These are phyloP conservation scores for Xanthia togata DNA, from an alignment of 2,888 invertebrate genomes.

Conservation along the genomic window DNA sequence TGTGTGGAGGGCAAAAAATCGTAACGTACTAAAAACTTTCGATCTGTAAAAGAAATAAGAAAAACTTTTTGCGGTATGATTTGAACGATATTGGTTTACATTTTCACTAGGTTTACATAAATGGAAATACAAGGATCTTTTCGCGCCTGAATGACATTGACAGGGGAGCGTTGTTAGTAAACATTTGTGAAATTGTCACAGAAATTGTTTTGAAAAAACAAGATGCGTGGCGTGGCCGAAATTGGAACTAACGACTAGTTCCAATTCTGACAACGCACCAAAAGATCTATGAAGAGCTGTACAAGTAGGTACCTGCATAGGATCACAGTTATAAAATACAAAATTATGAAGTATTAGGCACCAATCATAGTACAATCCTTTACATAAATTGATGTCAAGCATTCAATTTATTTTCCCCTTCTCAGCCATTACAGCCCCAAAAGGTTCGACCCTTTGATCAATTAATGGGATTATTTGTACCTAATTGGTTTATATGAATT, in stretches of 20 bases:
- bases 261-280: neutral
- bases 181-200: too few species aligned
- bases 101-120: neutral
- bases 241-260: too few species aligned
- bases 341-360: neutral
- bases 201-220: neutral
- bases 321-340: neutral
- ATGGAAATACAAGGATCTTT: too few species aligned
- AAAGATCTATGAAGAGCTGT: neutral
- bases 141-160: too few species aligned
- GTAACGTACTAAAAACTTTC: neutral
- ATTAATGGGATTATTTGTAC: conserved; percentile 22
- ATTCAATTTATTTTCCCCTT: conserved; percentile 45
- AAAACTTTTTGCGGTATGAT: neutral
- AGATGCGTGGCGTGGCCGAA: too few species aligned
- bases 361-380: neutral
- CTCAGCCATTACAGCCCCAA: conserved; percentile 33
- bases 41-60: neutral
- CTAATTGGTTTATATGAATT: conserved; percentile 42
- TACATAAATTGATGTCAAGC: conserved; percentile 22
- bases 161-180: neutral
- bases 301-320: neutral
- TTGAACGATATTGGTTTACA: neutral
- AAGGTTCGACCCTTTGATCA: conserved; percentile 35
- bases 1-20: neutral